phyloP scores from a whole-genome alignment of 2,888 invertebrate genomes.

The Drosophila recens region DNA sequence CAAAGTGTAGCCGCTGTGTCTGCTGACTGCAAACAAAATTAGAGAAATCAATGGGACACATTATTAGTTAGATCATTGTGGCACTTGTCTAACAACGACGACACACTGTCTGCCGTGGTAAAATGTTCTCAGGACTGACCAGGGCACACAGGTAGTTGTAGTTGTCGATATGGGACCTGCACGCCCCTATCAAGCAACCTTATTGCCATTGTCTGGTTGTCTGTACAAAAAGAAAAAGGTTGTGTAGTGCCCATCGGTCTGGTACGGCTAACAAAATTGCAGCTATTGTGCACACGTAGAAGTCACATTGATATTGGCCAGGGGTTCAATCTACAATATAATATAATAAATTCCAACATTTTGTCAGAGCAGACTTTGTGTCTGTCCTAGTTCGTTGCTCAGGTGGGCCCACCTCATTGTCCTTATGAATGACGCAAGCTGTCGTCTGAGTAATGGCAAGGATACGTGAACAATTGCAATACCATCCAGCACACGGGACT shows the following conservation, averaged over 20 bases:
- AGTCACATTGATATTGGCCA: slow-evolving; percentile 69
- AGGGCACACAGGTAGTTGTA: slow-evolving; percentile 61
- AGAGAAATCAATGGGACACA: slow-evolving; percentile 56
- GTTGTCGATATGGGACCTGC: slow-evolving; percentile 75
- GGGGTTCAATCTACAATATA: slow-evolving; percentile 34
- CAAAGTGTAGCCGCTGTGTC: slow-evolving; percentile 53
- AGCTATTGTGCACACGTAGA: slow-evolving; percentile 62
- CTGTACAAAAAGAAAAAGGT: slow-evolving; percentile 41
- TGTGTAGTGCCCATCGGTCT: slow-evolving; percentile 55
- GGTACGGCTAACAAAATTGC: slow-evolving; percentile 66
- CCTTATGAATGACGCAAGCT: slow-evolving; percentile 75
- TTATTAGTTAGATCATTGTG: slow-evolving; percentile 66
- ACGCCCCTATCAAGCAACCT: slow-evolving; percentile 84
- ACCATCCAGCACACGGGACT: slow-evolving; percentile 26
- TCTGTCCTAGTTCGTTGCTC: slow-evolving; percentile 55
- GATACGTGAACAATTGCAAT: slow-evolving; percentile 68
- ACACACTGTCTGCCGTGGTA: slow-evolving; percentile 71
- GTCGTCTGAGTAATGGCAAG: slow-evolving; percentile 77
- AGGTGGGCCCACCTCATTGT: slow-evolving; percentile 72
- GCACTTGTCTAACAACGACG: slow-evolving; percentile 60
- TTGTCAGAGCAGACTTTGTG: slow-evolving; percentile 69
- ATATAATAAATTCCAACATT: slow-evolving; percentile 64
- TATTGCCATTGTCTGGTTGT: slow-evolving; percentile 81
- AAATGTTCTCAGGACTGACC: slow-evolving; percentile 77
- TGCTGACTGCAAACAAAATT: slow-evolving; percentile 52